phyloP scores from a whole-genome alignment of 1,140 invertebrate genomes.

The Trachymyrmex septentrionalis region DNA sequence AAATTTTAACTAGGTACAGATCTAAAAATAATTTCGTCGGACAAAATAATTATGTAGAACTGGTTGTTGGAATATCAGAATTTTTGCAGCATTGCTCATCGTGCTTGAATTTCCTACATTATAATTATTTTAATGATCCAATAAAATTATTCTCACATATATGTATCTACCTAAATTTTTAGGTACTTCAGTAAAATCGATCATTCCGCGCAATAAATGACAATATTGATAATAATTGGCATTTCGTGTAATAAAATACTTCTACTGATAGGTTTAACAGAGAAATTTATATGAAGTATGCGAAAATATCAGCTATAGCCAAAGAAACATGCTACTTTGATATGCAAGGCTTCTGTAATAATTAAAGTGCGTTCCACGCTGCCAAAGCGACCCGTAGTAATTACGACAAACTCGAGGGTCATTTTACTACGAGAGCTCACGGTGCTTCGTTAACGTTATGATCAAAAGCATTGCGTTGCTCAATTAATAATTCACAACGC shows the following conservation, averaged over 20 bases:
- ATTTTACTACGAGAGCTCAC: constrained; percentile 47
- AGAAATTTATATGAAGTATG: constrained; percentile 12
- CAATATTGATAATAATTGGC: neutral
- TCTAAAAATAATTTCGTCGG: no score
- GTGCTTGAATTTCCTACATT: no score
- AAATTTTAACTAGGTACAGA: no score
- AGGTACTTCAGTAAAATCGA: no score
- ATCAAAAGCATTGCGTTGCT: constrained; percentile 60
- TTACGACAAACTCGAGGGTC: constrained; percentile 56
- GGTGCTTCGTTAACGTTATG: constrained; percentile 59
- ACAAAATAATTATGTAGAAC: no score
- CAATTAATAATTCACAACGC: constrained; percentile 62
- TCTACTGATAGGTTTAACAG: neutral
- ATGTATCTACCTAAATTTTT: no score
- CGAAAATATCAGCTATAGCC: constrained; percentile 17
- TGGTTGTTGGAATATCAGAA: no score
- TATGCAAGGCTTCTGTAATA: constrained; percentile 39
- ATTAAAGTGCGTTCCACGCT: constrained; percentile 49
- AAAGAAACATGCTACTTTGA: constrained; percentile 31
- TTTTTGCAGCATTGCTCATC: no score
- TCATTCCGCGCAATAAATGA: neutral
- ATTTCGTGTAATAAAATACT: neutral
- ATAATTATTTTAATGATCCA: no score
- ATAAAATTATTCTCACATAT: no score
- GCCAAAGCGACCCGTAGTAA: constrained; percentile 51